phyloP scores from a whole-genome alignment of 2,113 vertebrate genomes.

The Mastomys natalensis region DNA sequence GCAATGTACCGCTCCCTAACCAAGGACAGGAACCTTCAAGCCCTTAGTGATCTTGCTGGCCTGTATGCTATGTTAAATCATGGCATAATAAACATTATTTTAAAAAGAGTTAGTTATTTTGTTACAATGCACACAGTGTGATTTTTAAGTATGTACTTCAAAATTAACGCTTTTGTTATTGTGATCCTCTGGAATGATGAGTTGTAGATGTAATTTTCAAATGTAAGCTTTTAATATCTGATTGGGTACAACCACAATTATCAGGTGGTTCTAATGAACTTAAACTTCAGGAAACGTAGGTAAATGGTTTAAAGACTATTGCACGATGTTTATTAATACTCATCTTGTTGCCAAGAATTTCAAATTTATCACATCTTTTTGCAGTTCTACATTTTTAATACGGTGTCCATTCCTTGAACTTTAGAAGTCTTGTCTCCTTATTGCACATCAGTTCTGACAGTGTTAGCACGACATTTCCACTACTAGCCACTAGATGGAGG shows the following conservation, averaged over 20 bases:
- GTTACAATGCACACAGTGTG: not conserved
- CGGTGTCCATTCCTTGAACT: not conserved
- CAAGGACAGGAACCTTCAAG: not conserved
- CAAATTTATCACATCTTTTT: slow-evolving; percentile 9
- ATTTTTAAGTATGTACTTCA: not conserved
- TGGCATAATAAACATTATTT: not conserved
- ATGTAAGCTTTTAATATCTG: slow-evolving; percentile 22
- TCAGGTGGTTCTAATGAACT: not conserved
- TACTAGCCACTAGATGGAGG: slow-evolving; percentile 77
- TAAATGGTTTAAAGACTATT: not conserved
- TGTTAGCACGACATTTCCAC: slow-evolving; percentile 18
- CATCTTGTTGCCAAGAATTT: not conserved
- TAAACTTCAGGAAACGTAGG: slow-evolving; percentile 2
- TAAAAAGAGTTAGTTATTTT: slow-evolving; percentile 14
- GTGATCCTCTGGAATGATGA: not conserved
- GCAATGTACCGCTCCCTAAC: not conserved
- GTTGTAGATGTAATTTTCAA: slow-evolving; percentile 55
- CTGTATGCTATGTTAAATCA: not conserved
- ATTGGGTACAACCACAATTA: not conserved
- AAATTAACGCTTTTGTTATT: slow-evolving; percentile 43
- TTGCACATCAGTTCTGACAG: not conserved
- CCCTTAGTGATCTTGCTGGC: not conserved
- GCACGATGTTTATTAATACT: not conserved
- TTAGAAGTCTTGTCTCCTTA: not conserved
- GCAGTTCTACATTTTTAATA: not conserved